phyloP scores from a whole-genome alignment of 2,888 invertebrate species.

The Cerceris ruficornis region DNA sequence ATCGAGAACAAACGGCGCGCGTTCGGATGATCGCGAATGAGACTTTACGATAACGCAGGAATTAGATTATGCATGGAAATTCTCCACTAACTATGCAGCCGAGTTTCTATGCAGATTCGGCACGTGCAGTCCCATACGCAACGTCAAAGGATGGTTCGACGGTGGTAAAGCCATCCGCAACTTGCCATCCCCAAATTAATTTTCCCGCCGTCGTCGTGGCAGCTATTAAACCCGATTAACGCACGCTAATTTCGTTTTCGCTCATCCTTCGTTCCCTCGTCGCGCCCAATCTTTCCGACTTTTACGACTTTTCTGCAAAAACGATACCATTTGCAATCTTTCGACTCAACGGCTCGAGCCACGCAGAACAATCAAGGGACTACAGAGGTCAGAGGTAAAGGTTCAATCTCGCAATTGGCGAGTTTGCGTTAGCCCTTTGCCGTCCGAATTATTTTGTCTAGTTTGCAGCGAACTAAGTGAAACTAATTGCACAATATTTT shows the following conservation, averaged over 20 bases:
- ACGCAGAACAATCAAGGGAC: no score
- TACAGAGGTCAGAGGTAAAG: no score
- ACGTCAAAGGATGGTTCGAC: constrained; percentile 28
- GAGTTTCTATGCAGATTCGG: constrained; percentile 45
- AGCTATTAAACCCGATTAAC: not conserved
- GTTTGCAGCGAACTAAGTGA: no score
- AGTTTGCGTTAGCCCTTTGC: no score
- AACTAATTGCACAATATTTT: no score
- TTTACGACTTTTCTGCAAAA: not conserved
- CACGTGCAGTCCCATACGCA: constrained; percentile 17
- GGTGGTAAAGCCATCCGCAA: constrained; percentile 1
- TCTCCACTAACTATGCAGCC: constrained; percentile 41
- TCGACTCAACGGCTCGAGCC: no score
- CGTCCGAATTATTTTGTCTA: no score
- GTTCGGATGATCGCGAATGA: not conserved
- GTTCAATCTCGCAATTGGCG: no score
- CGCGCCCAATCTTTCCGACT: not conserved
- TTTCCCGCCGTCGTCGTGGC: not conserved
- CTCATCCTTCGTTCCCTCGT: not conserved
- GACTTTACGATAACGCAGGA: constrained; percentile 31
- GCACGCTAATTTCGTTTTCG: not conserved
- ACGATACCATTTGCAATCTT: no score
- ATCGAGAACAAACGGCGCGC: no score
- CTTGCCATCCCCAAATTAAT: not conserved
- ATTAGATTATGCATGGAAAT: constrained; percentile 34